Evolutionary conservation across 1,140 invertebrate species (phyloP).

Genomic region (Dolichoris vasculosae): DNA sequence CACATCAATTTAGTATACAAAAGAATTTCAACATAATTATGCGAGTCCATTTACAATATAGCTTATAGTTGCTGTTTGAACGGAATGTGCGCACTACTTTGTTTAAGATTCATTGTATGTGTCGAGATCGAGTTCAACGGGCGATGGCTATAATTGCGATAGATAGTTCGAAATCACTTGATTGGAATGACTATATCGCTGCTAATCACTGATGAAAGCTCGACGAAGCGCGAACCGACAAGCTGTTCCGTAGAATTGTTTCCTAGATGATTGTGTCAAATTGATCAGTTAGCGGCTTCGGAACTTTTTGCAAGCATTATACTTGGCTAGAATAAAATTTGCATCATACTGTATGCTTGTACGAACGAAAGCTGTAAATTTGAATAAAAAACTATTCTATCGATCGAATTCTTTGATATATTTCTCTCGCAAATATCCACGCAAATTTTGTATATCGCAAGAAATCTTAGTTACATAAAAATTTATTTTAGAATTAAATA

Average conservation of each 20-base stretch:
- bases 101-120: slow-evolving; percentile 41
- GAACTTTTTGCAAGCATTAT: not conserved
- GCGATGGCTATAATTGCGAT: slow-evolving; percentile 11
- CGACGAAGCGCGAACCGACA: slow-evolving; percentile 34
- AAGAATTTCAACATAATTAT: not conserved
- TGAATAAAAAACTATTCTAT: no score
- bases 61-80: slow-evolving; percentile 10
- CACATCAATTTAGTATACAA: not conserved
- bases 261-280: slow-evolving; percentile 28
- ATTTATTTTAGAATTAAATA: no score
- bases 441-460: no score
- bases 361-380: no score
- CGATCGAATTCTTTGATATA: no score
- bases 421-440: no score
- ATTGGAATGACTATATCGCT: slow-evolving; percentile 44
- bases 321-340: not conserved
- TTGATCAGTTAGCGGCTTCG: slow-evolving; percentile 18
- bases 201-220: slow-evolving; percentile 42
- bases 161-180: slow-evolving; percentile 33
- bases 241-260: slow-evolving; percentile 37
- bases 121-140: not conserved
- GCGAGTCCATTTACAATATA: slow-evolving; percentile 3
- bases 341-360: no score
- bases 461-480: no score
- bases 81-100: not conserved